These are phyloP conservation scores for Sussaba pulchella DNA, from an alignment of 2,888 invertebrate genomes.

Conservation along the genomic window DNA sequence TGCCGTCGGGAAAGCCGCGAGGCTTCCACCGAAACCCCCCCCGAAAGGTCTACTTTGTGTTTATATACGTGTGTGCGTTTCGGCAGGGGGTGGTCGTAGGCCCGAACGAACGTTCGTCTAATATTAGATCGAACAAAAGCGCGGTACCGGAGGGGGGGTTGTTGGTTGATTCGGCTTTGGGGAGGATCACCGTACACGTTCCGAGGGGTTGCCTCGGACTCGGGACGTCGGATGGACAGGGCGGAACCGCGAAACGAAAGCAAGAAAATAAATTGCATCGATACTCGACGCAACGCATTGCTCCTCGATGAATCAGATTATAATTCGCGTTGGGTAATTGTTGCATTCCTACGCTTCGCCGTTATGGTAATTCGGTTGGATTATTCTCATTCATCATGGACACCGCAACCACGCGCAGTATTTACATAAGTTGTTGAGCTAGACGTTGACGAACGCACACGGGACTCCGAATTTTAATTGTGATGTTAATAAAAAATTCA, in stretches of 20 bases:
- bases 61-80: constrained; percentile 12
- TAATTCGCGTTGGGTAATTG: constrained; percentile 49
- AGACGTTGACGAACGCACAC: constrained; percentile 8
- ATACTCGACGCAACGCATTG: constrained; percentile 12
- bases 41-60: constrained; percentile 41
- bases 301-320: constrained; percentile 58
- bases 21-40: constrained; percentile 43
- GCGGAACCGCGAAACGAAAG: constrained; percentile 60
- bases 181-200: constrained; percentile 43
- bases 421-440: constrained; percentile 19
- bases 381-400: too few species aligned
- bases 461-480: constrained; percentile 5
- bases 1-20: constrained; percentile 57
- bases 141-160: neutral
- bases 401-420: neutral
- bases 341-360: constrained; percentile 40
- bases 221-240: constrained; percentile 61
- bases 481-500: neutral
- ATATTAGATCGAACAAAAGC: constrained; percentile 65
- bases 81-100: constrained; percentile 45
- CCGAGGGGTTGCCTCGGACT: constrained; percentile 58
- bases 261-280: constrained; percentile 58
- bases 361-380: constrained; percentile 28
- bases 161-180: constrained; percentile 46
- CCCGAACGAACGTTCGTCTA: constrained; percentile 51